Evolutionary conservation across 2,113 vertebrate species (phyloP), one percentile per base, ranked within the genome.

Genomic region (Mesocricetus auratus): DNA sequence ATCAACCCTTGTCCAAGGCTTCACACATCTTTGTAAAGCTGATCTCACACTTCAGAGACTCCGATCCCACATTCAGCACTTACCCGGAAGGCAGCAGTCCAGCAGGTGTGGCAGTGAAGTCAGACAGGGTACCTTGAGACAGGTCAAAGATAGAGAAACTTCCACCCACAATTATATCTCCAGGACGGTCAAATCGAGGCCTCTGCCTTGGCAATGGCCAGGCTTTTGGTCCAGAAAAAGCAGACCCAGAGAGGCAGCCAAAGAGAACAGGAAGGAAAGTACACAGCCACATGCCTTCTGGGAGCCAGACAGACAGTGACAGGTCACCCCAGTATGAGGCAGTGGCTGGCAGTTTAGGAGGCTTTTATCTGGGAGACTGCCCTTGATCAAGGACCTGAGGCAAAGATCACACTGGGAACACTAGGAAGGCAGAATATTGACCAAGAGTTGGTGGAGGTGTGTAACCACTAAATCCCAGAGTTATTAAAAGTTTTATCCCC

Each of bases 401-500:
- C 78, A 47, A 19, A 8, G 33, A n/a, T 33, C 56, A 83, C 36
- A 66, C 24, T 47, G 50, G 45, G 36, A 69, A 9, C n/a, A 42
- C n/a, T 3, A 11, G 24, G 29, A 26, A 19, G 24, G 5, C 22
- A 50, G 50, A 93, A 42, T 83, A 86, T 8, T 17, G 62, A 7
- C n/a, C 22, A 2, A 12, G 16, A 33, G 7, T 39, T 82, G 19
- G 5, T 82, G 10, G 13, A 73, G 24, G 29, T 66, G 58, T 6
- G 60, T 24, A 15, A 19, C 50, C 71, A 86, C 50, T 22, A 62
- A 64, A 60, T 86, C 95, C 64, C 36, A 79, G 31, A 24, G 33
- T 31, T 56, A 86, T 87, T 94, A 74, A 73, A 94, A 94, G 74
- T 91, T 71, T 31, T 33, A 62, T 22, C 36, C 60, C 64, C 22